Evolutionary conservation across 2,797 vertebrate genomes (phyloP).

Genomic region (Micrastur ruficollis): DNA sequence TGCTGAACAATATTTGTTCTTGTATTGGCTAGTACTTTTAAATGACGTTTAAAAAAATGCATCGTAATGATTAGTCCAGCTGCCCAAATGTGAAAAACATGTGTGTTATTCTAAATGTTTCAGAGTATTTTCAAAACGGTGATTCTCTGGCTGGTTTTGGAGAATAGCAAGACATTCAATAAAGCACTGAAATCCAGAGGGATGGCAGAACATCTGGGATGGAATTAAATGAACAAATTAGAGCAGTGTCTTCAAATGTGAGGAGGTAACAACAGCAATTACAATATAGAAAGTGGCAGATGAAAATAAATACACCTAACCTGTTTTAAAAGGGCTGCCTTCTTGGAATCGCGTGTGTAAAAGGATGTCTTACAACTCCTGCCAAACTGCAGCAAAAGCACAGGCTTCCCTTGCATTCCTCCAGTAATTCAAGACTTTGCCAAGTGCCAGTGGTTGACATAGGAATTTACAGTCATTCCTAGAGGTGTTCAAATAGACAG

Average conservation of each 20-base stretch:
- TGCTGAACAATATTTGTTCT: neutral
- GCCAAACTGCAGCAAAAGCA: slow-evolving; percentile 6
- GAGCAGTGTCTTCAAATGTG: neutral
- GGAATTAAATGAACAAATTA: neutral
- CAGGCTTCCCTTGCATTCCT: neutral
- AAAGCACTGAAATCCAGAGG: neutral
- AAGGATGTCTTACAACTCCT: neutral
- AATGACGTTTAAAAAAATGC: neutral
- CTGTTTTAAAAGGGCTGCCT: neutral
- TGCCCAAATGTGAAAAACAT: neutral
- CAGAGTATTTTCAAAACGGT: neutral
- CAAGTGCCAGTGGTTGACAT: neutral
- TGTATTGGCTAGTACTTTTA: neutral
- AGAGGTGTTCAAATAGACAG: neutral
- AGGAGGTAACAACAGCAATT: neutral
- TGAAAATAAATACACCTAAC: neutral
- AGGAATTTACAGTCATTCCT: neutral
- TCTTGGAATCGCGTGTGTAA: neutral
- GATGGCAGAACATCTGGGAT: neutral
- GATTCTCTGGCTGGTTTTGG: neutral
- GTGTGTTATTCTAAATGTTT: neutral
- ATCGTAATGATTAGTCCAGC: neutral
- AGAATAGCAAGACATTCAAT: neutral
- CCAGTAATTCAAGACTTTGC: neutral
- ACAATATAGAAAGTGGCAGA: neutral